Conservation (phyloP, 1,140 invertebrate genomes). For the Formica exsecta region DNA sequence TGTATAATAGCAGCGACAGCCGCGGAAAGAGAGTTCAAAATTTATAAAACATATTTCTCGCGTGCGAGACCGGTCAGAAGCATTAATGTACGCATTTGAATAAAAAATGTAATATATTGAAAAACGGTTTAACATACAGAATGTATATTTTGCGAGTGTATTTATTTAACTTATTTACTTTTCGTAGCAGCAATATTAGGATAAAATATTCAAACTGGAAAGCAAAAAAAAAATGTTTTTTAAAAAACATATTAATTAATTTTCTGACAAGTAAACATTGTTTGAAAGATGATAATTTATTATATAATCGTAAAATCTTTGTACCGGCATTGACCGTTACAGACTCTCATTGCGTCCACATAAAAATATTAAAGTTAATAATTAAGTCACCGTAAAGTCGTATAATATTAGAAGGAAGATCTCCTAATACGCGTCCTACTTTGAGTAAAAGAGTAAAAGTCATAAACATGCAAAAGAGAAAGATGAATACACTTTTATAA, state of each 20-base stretch:
- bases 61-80: background rate
- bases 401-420: slow-evolving; percentile 17
- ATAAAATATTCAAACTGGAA: slow-evolving; percentile 44
- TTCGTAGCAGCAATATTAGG: slow-evolving; percentile 12
- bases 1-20: background rate
- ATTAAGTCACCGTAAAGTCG: background rate
- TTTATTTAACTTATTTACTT: slow-evolving; percentile 17
- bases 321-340: background rate
- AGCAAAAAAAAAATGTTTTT: background rate
- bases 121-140: slow-evolving; percentile 15
- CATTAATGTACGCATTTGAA: slow-evolving; percentile 40
- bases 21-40: background rate
- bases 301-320: background rate
- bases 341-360: background rate
- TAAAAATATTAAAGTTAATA: slow-evolving; percentile 43
- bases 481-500: slow-evolving; percentile 41
- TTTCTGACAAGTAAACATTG: background rate
- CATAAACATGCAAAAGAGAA: slow-evolving; percentile 45
- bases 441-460: slow-evolving; percentile 33
- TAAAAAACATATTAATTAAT: slow-evolving; percentile 26
- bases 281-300: slow-evolving; percentile 6
- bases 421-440: background rate
- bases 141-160: slow-evolving; percentile 44
- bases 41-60: slow-evolving; percentile 31
- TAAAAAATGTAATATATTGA: slow-evolving; percentile 28